Conservation (phyloP, 2,888 invertebrate genomes). For the Pyrgus malvae region DNA sequence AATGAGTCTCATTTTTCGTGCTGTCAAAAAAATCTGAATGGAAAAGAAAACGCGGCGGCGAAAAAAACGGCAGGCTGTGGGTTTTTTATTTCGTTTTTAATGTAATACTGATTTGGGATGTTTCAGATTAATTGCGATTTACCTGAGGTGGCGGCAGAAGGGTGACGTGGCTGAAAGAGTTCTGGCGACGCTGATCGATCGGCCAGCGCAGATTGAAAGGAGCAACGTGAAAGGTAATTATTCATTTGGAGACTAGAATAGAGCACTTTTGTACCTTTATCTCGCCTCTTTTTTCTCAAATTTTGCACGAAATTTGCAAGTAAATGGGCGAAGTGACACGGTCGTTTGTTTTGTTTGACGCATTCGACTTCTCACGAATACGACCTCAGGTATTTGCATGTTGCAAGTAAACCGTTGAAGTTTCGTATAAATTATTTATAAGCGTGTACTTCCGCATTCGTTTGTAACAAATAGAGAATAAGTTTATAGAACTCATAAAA, state of each 20-base stretch:
- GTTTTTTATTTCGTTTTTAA: constrained; percentile 78
- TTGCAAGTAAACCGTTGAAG: constrained; percentile 7
- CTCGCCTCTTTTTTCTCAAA: constrained; percentile 72
- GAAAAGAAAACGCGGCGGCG: constrained; percentile 77
- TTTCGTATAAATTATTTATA: constrained; percentile 1
- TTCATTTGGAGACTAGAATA: constrained; percentile 82
- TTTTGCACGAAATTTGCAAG: constrained; percentile 81
- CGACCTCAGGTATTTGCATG: constrained; percentile 36
- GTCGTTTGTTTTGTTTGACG: constrained; percentile 72
- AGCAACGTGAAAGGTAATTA: constrained; percentile 80
- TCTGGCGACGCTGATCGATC: constrained; percentile 79
- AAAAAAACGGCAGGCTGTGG: constrained; percentile 74
- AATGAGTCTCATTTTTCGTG: constrained; percentile 81
- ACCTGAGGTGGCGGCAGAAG: constrained; percentile 66
- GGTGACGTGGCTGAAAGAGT: constrained; percentile 80
- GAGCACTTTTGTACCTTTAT: constrained; percentile 81
- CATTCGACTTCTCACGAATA: constrained; percentile 68
- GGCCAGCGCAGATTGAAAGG: constrained; percentile 78
- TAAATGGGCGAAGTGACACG: constrained; percentile 77
- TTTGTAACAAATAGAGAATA: not conserved
- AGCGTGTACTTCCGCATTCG: constrained; percentile 2
- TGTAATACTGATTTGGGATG: constrained; percentile 81
- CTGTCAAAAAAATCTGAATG: constrained; percentile 83
- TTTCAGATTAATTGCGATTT: constrained; percentile 80
- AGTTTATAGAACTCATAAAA: no score